Conservation (phyloP, 2,888 invertebrate species). For the Listrodromus nycthemerus region DNA sequence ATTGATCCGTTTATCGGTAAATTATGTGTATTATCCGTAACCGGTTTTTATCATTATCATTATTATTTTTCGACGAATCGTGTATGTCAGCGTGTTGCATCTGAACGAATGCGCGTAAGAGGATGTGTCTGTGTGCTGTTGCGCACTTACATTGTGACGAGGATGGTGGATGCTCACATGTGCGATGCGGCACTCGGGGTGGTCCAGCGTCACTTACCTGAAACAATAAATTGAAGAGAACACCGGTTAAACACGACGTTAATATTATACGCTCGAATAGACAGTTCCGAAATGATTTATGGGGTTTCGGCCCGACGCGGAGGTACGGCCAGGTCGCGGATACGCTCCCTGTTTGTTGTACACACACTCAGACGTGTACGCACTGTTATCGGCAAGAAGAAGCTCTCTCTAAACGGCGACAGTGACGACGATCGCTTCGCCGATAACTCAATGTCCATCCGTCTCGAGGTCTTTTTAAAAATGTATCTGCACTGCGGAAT, state of each 20-base stretch:
- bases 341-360: slow-evolving; percentile 70
- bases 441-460: slow-evolving; percentile 32
- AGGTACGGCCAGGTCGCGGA: slow-evolving; percentile 71
- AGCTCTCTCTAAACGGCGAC: slow-evolving; percentile 30
- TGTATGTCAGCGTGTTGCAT: not conserved
- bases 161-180: slow-evolving; percentile 80
- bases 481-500: not conserved
- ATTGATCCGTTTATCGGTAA: slow-evolving; percentile 60
- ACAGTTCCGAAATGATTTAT: slow-evolving; percentile 76
- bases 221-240: slow-evolving; percentile 84
- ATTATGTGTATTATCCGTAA: slow-evolving; percentile 62
- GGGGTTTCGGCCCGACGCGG: slow-evolving; percentile 70
- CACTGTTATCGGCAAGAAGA: slow-evolving; percentile 41
- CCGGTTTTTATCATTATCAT: slow-evolving; percentile 43
- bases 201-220: slow-evolving; percentile 84
- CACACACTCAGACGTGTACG: slow-evolving; percentile 24
- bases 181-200: slow-evolving; percentile 79
- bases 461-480: slow-evolving; percentile 39
- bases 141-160: slow-evolving; percentile 82
- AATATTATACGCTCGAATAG: slow-evolving; percentile 75
- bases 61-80: slow-evolving; percentile 8
- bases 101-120: not conserved
- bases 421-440: slow-evolving; percentile 19
- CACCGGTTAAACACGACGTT: slow-evolving; percentile 80
- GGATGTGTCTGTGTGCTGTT: slow-evolving; percentile 43